Conservation (phyloP, 1,140 invertebrate species). For the Anastrepha ludens region DNA sequence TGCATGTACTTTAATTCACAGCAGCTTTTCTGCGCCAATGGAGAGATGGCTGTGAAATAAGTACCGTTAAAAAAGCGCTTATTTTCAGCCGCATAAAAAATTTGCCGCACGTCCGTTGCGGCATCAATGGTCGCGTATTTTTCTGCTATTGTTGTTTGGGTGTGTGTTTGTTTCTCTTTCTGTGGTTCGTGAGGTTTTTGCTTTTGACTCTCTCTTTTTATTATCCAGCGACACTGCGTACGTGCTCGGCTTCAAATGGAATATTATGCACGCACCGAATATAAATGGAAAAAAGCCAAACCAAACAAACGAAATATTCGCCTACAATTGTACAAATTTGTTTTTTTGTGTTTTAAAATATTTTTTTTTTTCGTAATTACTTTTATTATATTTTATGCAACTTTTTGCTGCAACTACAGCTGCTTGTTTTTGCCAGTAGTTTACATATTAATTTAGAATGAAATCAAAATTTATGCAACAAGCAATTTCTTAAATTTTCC, state of each 20-base stretch:
- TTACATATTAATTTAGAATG: neutral
- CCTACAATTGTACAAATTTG: neutral
- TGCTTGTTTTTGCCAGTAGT: neutral
- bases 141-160: neutral
- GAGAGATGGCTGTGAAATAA: slow-evolving; percentile 6
- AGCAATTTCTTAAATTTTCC: neutral
- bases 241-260: slow-evolving; percentile 34
- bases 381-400: neutral
- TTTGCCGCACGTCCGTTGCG: slow-evolving; percentile 16
- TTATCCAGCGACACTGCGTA: slow-evolving; percentile 12
- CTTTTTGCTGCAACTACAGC: neutral
- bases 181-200: neutral
- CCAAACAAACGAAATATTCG: neutral
- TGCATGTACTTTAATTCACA: neutral
- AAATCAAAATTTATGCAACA: neutral
- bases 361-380: neutral
- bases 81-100: slow-evolving; percentile 40
- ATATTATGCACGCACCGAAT: slow-evolving; percentile 40
- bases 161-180: neutral
- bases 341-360: neutral
- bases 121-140: slow-evolving; percentile 17
- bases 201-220: neutral
- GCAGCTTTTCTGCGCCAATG: slow-evolving; percentile 25
- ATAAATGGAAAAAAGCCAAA: neutral
- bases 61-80: slow-evolving; percentile 47